These are phyloP conservation scores for Nomada hirtipes DNA, from an alignment of 2,888 invertebrate genomes.

Conservation along the genomic window DNA sequence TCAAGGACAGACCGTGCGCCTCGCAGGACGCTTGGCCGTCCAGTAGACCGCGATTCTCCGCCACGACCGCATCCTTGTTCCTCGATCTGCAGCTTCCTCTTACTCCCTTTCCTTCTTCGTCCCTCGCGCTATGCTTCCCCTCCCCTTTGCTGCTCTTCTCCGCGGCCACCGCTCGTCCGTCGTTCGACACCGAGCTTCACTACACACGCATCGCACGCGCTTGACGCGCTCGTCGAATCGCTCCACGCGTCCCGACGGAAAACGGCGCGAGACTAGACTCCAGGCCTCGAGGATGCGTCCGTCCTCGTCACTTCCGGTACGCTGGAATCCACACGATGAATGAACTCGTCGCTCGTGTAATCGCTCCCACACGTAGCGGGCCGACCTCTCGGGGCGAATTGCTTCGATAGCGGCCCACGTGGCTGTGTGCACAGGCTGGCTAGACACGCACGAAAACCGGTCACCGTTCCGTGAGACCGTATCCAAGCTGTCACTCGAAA, in stretches of 20 bases:
- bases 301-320: conserved; percentile 67
- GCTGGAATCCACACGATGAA: conserved; percentile 72
- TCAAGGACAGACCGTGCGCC: conserved; percentile 61
- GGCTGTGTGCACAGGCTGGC: conserved; percentile 32
- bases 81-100: conserved; percentile 27
- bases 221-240: background rate
- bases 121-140: background rate
- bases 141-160: background rate
- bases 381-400: conserved; percentile 65
- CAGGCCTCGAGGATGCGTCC: conserved; percentile 62
- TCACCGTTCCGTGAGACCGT: background rate
- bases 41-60: conserved; percentile 42
- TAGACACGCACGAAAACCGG: background rate
- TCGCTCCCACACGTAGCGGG: conserved; percentile 58
- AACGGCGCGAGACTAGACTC: conserved; percentile 10
- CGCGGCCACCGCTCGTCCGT: too few relatives aligned
- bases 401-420: conserved; percentile 68
- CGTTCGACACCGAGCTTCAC: background rate
- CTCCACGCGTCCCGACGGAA: background rate
- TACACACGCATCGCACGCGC: conserved; percentile 24
- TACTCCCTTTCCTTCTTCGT: conserved; percentile 24
- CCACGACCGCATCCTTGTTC: conserved; percentile 62
- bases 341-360: conserved; percentile 64
- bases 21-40: conserved; percentile 49
- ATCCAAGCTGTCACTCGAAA: background rate